Evolutionary conservation across 2,888 invertebrate species (phyloP), one percentile per base, ranked within the genome.

Genomic region (Caenorhabditis auriculariae): DNA sequence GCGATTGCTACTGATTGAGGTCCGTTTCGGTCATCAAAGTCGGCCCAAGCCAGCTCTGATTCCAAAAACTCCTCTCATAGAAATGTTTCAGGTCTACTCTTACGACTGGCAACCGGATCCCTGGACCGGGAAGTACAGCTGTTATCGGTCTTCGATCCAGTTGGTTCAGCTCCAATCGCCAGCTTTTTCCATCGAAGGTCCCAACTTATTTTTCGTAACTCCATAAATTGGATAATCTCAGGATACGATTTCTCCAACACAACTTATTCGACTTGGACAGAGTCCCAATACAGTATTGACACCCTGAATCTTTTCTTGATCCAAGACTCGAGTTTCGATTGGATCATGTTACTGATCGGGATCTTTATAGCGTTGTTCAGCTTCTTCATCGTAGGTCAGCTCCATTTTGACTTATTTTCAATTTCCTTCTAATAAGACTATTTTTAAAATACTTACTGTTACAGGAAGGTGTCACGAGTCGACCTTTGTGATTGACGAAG

Each of bases 221-320:
- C n/a, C n/a, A n/a, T n/a, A n/a, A n/a, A n/a, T n/a, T n/a, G n/a
- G n/a, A n/a, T n/a, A 6, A 19, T 26, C 32, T 52, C 21, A 53
- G 58, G 35, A 9, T 58, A 58, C 53, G 60, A 60, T 17, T 27
- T 60, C 23, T 46, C 52, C 44, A 66, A 60, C 24, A 37, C 42
- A 19, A 45, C 41, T 17, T 78, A 74, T 49, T 75, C 77, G 9
- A 75, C 78, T 24, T 78, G 75, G 74, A 69, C 71, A 37, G 77
- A 75, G 46, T 75, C 78, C 3, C 53, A 65, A 21, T 77, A 74
- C 65, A 50, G 57, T 1, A 56, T 63, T 7, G 59, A 63, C 24
- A 46, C 54, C 12, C 60, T 77, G n/a, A 70, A 66, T 19, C 26
- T 78, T 37, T 78, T 69, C 47, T 52, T 78, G 24, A 63, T 74